phyloP scores from a whole-genome alignment of 2,797 vertebrate genomes.

The Picus viridis region DNA sequence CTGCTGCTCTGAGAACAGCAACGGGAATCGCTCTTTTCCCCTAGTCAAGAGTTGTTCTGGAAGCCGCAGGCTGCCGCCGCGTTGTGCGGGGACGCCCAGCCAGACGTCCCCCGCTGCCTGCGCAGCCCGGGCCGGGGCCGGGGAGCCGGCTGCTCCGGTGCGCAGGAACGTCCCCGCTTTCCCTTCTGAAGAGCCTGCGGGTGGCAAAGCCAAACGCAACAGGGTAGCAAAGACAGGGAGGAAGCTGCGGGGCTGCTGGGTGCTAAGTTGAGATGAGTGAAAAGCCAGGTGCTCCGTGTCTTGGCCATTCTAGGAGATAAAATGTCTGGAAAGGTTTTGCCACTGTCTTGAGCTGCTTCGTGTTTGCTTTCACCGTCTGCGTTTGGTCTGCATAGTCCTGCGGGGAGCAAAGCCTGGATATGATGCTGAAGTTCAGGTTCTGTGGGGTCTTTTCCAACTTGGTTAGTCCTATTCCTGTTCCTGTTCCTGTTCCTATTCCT shows the following conservation, averaged over 20 bases:
- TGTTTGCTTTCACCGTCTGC: neutral
- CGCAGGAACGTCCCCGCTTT: neutral
- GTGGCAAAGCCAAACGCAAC: neutral
- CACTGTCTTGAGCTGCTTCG: neutral
- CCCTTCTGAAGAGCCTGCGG: neutral
- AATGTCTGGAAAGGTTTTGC: neutral
- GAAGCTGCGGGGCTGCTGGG: neutral
- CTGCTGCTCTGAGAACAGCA: neutral
- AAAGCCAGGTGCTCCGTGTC: neutral
- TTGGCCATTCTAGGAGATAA: neutral
- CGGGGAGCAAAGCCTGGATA: neutral
- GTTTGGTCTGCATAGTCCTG: neutral
- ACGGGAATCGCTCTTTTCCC: fast-evolving
- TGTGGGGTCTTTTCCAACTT: neutral
- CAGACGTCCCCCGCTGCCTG: neutral
- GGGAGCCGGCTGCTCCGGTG: neutral
- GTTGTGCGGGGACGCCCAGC: neutral
- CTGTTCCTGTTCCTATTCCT: too few species aligned
- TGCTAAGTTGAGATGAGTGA: neutral
- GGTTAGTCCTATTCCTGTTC: too few species aligned
- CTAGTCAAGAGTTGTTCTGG: neutral
- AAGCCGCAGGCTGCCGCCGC: fast-evolving
- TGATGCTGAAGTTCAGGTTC: neutral
- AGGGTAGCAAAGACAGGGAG: fast-evolving
- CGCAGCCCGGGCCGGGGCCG: neutral